Percentiles rank a stretch among this genome's conserved stretches.
Conservation (phyloP, 2,113 vertebrate genomes). For the Myrmecophaga tridactyla region DNA sequence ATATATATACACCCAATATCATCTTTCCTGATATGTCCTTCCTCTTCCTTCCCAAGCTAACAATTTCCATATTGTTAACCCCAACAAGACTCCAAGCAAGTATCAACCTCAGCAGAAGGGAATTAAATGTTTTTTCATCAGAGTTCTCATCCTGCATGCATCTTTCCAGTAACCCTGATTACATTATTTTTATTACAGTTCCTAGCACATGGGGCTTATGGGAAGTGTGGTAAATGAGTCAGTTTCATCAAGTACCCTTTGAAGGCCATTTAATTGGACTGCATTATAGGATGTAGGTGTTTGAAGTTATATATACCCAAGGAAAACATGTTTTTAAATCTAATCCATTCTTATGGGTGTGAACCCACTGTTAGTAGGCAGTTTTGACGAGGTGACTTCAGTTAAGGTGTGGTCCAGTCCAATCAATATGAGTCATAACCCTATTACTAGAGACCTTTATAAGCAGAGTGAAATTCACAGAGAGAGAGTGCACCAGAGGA, state of each 20-base stretch:
- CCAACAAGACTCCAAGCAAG: not conserved
- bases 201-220: not conserved
- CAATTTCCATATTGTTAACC: not conserved
- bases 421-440: too few species aligned
- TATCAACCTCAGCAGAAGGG: too few species aligned
- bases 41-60: not conserved
- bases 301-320: too few species aligned
- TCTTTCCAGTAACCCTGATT: not conserved
- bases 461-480: too few species aligned
- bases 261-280: not conserved
- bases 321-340: too few species aligned
- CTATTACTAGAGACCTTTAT: too few species aligned
- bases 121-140: not conserved
- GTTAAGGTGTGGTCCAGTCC: too few species aligned
- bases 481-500: too few species aligned
- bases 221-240: not conserved
- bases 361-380: too few species aligned
- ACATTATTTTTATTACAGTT: not conserved
- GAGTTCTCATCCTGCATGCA: not conserved
- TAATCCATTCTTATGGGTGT: too few species aligned
- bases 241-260: not conserved
- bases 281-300: too few species aligned
- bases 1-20: not conserved
- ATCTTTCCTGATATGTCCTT: not conserved
- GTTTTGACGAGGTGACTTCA: too few species aligned